Conservation (phyloP, 35 echinoderm and acorn worm genomes). For the Acanthaster planci region DNA sequence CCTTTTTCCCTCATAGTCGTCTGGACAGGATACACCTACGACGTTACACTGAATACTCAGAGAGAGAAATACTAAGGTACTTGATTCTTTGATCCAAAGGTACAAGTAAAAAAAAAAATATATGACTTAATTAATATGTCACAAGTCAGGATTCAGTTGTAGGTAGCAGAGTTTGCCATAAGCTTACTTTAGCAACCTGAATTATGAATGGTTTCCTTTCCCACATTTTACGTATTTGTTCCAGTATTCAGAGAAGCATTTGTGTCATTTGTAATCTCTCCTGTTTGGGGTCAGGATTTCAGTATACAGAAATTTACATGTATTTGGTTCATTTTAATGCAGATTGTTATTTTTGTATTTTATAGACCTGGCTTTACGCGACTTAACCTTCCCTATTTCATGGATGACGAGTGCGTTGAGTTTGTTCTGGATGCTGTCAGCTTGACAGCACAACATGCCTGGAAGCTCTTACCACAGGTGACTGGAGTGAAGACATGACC, state of each 20-base stretch:
- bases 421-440: constrained; percentile 89
- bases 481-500: background rate
- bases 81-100: background rate
- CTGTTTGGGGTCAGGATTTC: too few species aligned
- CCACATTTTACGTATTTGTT: too few species aligned
- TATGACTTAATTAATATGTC: too few species aligned
- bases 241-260: too few species aligned
- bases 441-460: constrained; percentile 91
- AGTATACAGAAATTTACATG: too few species aligned
- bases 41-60: constrained; percentile 92
- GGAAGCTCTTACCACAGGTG: constrained; percentile 95
- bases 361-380: constrained; percentile 88
- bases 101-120: background rate
- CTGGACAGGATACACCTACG: constrained; percentile 86
- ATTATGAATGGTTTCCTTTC: too few species aligned
- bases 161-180: background rate
- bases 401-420: constrained; percentile 65
- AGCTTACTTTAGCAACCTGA: too few species aligned
- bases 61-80: constrained; percentile 89
- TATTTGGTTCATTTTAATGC: too few species aligned
- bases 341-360: too few species aligned
- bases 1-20: constrained; percentile 49
- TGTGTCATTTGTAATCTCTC: too few species aligned
- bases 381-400: constrained; percentile 91
- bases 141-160: background rate